Percentiles rank a stretch among this genome's conserved stretches.
Conservation (phyloP, 2,797 vertebrate species). For the Molossus molossus region DNA sequence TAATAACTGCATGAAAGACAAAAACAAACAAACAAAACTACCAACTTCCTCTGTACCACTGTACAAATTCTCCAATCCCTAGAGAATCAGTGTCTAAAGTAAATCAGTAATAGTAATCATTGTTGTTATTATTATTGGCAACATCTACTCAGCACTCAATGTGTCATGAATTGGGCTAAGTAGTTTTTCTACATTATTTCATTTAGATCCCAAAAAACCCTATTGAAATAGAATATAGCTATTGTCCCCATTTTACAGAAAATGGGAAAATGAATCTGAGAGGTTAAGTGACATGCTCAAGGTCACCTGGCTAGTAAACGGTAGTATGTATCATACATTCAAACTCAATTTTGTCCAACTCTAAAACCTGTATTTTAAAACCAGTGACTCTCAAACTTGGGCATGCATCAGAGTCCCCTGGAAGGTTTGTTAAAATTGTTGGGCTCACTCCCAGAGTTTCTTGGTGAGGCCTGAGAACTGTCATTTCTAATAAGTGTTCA, state of each 20-base stretch:
- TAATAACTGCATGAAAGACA: neutral
- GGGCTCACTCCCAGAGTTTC: too few species aligned
- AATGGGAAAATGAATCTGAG: slow-evolving; percentile 18
- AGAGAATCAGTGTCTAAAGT: neutral
- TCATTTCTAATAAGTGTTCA: neutral
- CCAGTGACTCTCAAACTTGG: neutral
- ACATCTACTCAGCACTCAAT: neutral
- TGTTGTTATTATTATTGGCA: neutral
- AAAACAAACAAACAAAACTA: neutral
- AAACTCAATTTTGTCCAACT: neutral
- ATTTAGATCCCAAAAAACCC: neutral
- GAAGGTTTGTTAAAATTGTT: neutral
- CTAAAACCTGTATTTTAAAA: neutral
- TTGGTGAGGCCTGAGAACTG: neutral
- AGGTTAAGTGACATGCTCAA: neutral
- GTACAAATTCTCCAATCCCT: neutral
- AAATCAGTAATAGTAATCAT: neutral
- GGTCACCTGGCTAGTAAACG: neutral
- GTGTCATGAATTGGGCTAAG: neutral
- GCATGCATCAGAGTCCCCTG: neutral
- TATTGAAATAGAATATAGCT: neutral
- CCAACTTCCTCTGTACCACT: neutral
- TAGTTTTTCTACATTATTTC: neutral
- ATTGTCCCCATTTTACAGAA: neutral
- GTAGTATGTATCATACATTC: neutral